phyloP scores from a whole-genome alignment of 2,888 invertebrate species.

The Aethes cnicana region DNA sequence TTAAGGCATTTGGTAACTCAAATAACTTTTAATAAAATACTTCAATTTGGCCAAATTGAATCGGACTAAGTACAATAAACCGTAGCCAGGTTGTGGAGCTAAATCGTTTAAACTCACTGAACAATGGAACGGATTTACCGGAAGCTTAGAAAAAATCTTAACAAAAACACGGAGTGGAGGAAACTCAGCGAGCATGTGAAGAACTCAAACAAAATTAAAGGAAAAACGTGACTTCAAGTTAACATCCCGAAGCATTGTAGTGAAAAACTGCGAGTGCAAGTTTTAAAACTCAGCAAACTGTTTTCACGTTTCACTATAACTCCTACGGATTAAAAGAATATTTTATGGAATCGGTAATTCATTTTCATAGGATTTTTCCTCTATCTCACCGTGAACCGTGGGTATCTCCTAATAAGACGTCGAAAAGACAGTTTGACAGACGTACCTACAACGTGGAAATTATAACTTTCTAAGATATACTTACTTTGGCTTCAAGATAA shows the following conservation, averaged over 20 bases:
- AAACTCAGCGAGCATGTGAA: slow-evolving; percentile 27
- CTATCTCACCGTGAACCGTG: too few species aligned
- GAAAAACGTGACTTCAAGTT: slow-evolving; percentile 13
- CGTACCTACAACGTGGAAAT: too few species aligned
- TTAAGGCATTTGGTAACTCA: background rate
- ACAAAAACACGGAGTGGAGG: slow-evolving; percentile 26
- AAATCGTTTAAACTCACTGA: slow-evolving; percentile 14
- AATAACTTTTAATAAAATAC: too few species aligned
- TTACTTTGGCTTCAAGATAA: too few species aligned
- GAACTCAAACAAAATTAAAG: slow-evolving; percentile 30
- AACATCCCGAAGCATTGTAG: slow-evolving; percentile 21
- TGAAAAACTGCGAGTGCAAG: slow-evolving; percentile 11
- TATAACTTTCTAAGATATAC: too few species aligned
- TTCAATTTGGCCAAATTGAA: slow-evolving; percentile 5
- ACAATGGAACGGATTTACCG: slow-evolving; percentile 23
- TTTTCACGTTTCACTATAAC: background rate
- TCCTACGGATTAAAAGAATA: too few species aligned
- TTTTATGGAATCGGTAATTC: too few species aligned
- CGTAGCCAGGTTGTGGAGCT: slow-evolving; percentile 10
- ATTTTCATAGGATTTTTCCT: too few species aligned
- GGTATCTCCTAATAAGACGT: too few species aligned
- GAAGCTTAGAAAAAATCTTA: slow-evolving; percentile 24
- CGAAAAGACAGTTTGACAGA: too few species aligned
- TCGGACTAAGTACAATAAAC: slow-evolving; percentile 2
- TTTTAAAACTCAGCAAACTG: slow-evolving; percentile 9